phyloP scores from a whole-genome alignment of 2,113 vertebrate species.

The Myodes glareolus region DNA sequence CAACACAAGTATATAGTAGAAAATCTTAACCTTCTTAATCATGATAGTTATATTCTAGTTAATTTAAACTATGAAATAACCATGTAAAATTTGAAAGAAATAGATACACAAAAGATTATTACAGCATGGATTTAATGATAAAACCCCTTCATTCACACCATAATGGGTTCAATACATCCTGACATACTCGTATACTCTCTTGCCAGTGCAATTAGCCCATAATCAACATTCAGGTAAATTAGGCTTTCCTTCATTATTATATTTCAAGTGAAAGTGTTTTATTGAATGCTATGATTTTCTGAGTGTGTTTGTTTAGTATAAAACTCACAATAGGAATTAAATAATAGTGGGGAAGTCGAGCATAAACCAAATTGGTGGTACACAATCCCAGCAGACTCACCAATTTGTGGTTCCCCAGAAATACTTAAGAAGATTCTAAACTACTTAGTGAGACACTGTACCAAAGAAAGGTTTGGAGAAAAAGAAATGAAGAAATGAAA shows the following conservation, averaged over 20 bases:
- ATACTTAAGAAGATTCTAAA: background rate
- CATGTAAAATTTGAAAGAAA: background rate
- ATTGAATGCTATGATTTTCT: background rate
- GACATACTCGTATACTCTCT: background rate
- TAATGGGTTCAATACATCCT: background rate
- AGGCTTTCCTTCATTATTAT: background rate
- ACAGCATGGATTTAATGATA: background rate
- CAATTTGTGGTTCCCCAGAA: background rate
- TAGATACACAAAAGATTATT: background rate
- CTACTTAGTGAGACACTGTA: fast-evolving
- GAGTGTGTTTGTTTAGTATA: background rate
- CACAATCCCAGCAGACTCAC: background rate
- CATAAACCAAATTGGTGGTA: background rate
- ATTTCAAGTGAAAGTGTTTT: constrained; percentile 32
- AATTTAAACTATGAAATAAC: background rate
- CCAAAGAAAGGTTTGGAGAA: background rate
- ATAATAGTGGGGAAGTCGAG: background rate
- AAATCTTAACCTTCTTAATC: background rate
- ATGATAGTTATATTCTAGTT: background rate
- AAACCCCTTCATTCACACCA: background rate
- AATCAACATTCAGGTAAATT: constrained; percentile 16
- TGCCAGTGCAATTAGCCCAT: background rate
- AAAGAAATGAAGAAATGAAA: background rate
- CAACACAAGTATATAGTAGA: background rate
- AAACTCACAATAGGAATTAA: background rate